Percentiles rank a stretch among this genome's conserved stretches.
Conservation (phyloP, 2,888 invertebrate genomes). For the Drosophila eohydei region DNA sequence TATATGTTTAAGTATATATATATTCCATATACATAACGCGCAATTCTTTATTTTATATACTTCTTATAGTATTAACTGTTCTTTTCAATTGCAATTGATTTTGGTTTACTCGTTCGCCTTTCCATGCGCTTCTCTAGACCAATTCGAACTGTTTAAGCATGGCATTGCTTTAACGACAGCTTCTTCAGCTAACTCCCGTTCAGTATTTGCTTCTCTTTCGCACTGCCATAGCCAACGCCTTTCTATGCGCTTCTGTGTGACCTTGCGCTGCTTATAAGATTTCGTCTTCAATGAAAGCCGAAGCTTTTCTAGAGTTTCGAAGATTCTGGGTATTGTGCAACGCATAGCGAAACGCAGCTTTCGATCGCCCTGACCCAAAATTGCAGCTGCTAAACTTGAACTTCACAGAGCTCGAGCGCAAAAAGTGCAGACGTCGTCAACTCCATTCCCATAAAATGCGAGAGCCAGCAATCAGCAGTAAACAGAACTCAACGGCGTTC, state of each 20-base stretch:
- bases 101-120: too few species aligned
- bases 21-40: background rate
- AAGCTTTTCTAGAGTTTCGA: background rate
- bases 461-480: background rate
- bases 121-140: background rate
- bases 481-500: constrained; percentile 32
- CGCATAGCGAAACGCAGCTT: constrained; percentile 22
- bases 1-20: background rate
- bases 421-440: constrained; percentile 41
- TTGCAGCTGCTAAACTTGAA: constrained; percentile 50
- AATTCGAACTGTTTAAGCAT: too few species aligned
- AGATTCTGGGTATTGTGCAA: constrained; percentile 31
- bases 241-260: background rate
- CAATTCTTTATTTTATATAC: background rate
- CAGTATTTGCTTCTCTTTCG: background rate
- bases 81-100: too few species aligned
- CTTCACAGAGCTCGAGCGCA: constrained; percentile 23
- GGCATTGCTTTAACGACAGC: too few species aligned
- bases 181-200: background rate
- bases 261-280: background rate
- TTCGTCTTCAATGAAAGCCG: background rate
- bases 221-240: background rate
- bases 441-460: constrained; percentile 44
- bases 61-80: background rate
- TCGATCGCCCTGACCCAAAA: constrained; percentile 47